phyloP scores from a whole-genome alignment of 1,140 invertebrate genomes.

The Penaeus indicus region DNA sequence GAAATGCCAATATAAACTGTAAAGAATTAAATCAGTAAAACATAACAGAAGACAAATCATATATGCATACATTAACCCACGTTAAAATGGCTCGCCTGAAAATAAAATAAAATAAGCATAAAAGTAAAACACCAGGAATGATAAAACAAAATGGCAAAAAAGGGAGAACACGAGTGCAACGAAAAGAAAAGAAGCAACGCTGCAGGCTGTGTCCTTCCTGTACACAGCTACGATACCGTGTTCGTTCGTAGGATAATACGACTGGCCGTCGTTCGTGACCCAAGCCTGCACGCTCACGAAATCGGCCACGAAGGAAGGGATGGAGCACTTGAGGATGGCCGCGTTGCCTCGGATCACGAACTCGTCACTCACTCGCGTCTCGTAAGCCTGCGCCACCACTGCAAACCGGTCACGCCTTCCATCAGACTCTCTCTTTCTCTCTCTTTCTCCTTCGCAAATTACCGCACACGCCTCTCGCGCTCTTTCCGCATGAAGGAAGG shows the following conservation, averaged over 20 bases:
- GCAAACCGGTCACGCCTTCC: constrained; percentile 29
- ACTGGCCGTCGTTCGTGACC: constrained; percentile 55
- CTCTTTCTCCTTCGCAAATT: too few relatives aligned
- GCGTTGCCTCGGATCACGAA: constrained; percentile 71
- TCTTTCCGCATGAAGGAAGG: neutral
- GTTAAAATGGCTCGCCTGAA: too few relatives aligned
- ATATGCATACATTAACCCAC: too few relatives aligned
- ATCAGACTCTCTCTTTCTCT: too few relatives aligned
- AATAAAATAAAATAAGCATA: too few relatives aligned
- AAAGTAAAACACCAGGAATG: too few relatives aligned
- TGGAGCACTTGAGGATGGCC: constrained; percentile 68
- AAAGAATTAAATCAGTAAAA: too few relatives aligned
- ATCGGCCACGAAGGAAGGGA: constrained; percentile 67
- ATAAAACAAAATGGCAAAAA: neutral
- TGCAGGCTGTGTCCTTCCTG: neutral
- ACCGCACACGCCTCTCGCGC: too few relatives aligned
- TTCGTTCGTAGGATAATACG: constrained; percentile 38
- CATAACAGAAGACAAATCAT: too few relatives aligned
- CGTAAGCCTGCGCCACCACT: constrained; percentile 68
- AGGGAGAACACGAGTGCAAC: neutral
- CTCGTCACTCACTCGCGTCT: constrained; percentile 70
- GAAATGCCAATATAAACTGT: too few relatives aligned
- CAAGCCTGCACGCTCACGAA: constrained; percentile 68
- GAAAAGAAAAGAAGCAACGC: constrained; percentile 13
- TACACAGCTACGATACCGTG: constrained; percentile 46